Evolutionary conservation across 2,797 vertebrate species (phyloP).

Genomic region (Fistularia commersonii): DNA sequence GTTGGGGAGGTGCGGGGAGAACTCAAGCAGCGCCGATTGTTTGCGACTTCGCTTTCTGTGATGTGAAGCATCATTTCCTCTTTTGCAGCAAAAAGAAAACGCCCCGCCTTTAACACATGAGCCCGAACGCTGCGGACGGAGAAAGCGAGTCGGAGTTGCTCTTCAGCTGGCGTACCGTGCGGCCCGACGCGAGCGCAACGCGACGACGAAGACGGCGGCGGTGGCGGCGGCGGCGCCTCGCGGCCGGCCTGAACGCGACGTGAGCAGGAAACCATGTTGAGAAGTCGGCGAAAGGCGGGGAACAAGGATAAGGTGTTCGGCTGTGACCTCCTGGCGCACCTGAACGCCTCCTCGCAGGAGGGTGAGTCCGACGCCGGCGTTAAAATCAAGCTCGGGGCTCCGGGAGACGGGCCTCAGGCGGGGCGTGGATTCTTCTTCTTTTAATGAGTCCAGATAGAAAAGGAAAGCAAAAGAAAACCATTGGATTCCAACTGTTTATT

Average conservation of each 20-base stretch:
- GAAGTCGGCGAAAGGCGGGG: slow-evolving; percentile 78
- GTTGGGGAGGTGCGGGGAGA: background rate
- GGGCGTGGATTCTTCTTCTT: too few species aligned
- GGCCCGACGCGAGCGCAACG: too few species aligned
- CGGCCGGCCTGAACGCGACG: background rate
- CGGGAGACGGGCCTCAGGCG: too few species aligned
- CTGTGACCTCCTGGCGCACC: slow-evolving; percentile 86
- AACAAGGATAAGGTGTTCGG: slow-evolving; percentile 89
- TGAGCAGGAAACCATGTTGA: slow-evolving; percentile 53
- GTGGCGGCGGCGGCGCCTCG: too few species aligned
- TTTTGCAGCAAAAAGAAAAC: slow-evolving; percentile 32
- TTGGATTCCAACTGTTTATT: too few species aligned
- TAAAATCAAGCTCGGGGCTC: too few species aligned
- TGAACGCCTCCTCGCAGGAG: slow-evolving; percentile 78
- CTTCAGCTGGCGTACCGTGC: too few species aligned
- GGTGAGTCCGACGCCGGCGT: slow-evolving; percentile 69
- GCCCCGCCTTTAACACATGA: background rate
- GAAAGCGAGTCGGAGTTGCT: too few species aligned
- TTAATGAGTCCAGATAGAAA: too few species aligned
- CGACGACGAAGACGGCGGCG: too few species aligned
- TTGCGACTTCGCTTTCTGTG: too few species aligned
- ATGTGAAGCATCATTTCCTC: slow-evolving; percentile 14
- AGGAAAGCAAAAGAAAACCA: too few species aligned
- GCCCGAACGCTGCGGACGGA: background rate
- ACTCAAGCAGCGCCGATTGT: background rate